A percentile compares a stretch with the other conserved stretches of the same genome.
phyloP scores from a whole-genome alignment of 2,797 vertebrate genomes.

The Eupleurogrammus muticus region DNA sequence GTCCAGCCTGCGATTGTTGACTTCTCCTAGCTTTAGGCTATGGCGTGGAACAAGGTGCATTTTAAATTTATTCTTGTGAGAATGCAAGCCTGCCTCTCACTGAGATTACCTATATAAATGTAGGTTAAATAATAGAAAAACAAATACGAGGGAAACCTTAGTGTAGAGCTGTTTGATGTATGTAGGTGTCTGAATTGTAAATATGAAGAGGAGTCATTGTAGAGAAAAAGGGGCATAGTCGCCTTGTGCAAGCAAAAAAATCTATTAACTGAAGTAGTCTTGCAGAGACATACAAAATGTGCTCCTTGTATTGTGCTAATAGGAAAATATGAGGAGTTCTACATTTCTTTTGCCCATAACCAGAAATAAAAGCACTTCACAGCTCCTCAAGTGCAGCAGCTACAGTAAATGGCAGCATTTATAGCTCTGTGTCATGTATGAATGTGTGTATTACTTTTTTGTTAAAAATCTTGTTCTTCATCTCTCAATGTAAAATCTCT shows the following conservation, averaged over 20 bases:
- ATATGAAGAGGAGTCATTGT: not conserved
- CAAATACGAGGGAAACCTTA: too few relatives aligned
- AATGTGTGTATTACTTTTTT: constrained; percentile 26
- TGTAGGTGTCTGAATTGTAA: not conserved
- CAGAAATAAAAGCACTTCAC: constrained; percentile 50
- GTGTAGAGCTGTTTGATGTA: not conserved
- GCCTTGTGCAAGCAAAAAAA: not conserved
- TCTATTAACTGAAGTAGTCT: constrained; percentile 18
- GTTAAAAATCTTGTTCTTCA: constrained; percentile 15
- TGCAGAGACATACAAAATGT: constrained; percentile 21
- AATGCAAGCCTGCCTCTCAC: too few relatives aligned
- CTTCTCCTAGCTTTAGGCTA: too few relatives aligned
- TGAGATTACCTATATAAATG: too few relatives aligned
- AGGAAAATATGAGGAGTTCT: constrained; percentile 38
- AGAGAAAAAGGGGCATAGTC: constrained; percentile 10
- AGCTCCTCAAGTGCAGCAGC: constrained; percentile 50
- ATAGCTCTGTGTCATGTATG: constrained; percentile 33
- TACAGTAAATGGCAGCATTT: constrained; percentile 24
- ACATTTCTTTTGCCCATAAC: constrained; percentile 12
- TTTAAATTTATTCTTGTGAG: too few relatives aligned
- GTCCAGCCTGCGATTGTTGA: too few relatives aligned
- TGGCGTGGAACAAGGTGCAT: too few relatives aligned
- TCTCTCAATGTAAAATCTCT: constrained; percentile 7
- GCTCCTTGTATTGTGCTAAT: constrained; percentile 21
- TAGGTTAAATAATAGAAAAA: too few relatives aligned